Conservation (phyloP, 2,888 invertebrate genomes). For the Teinopalpus imperialis region DNA sequence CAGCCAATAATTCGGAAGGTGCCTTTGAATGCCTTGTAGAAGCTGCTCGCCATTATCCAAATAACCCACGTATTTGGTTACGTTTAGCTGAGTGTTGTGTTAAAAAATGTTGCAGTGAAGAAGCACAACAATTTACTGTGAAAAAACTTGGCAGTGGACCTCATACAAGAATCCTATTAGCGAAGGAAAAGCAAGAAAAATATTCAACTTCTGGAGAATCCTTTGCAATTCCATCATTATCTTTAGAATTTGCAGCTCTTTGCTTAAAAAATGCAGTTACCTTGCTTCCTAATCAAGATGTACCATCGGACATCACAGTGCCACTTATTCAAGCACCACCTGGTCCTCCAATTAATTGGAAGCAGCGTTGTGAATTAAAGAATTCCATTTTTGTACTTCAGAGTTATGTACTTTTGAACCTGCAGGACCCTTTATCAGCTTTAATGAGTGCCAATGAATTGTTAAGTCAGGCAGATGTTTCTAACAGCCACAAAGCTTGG, state of each 20-base stretch:
- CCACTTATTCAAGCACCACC: slow-evolving; percentile 79
- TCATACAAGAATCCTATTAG: slow-evolving; percentile 64
- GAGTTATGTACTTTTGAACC: slow-evolving; percentile 91
- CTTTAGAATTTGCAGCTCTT: slow-evolving; percentile 93
- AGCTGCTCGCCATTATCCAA: slow-evolving; percentile 91
- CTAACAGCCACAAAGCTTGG: slow-evolving; percentile 84
- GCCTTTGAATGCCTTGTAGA: slow-evolving; percentile 96
- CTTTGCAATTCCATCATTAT: slow-evolving; percentile 92
- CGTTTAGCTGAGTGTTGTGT: slow-evolving; percentile 97
- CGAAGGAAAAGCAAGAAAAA: slow-evolving; percentile 65
- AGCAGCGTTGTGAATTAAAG: slow-evolving; percentile 82
- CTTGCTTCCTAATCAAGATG: slow-evolving; percentile 83
- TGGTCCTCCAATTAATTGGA: slow-evolving; percentile 83
- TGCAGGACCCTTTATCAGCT: slow-evolving; percentile 92
- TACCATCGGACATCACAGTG: slow-evolving; percentile 52
- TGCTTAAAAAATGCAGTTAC: slow-evolving; percentile 93
- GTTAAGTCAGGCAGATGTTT: slow-evolving; percentile 84
- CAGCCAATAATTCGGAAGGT: slow-evolving; percentile 89
- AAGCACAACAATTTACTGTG: slow-evolving; percentile 66
- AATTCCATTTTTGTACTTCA: slow-evolving; percentile 88
- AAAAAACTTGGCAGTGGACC: slow-evolving; percentile 72
- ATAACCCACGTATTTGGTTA: slow-evolving; percentile 95
- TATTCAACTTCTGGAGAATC: slow-evolving; percentile 84
- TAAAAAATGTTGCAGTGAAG: slow-evolving; percentile 83
- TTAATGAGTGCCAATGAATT: slow-evolving; percentile 89